These are phyloP conservation scores for Neoscelio sp. DNA, from an alignment of 2,888 invertebrate species.

Conservation along the genomic window DNA sequence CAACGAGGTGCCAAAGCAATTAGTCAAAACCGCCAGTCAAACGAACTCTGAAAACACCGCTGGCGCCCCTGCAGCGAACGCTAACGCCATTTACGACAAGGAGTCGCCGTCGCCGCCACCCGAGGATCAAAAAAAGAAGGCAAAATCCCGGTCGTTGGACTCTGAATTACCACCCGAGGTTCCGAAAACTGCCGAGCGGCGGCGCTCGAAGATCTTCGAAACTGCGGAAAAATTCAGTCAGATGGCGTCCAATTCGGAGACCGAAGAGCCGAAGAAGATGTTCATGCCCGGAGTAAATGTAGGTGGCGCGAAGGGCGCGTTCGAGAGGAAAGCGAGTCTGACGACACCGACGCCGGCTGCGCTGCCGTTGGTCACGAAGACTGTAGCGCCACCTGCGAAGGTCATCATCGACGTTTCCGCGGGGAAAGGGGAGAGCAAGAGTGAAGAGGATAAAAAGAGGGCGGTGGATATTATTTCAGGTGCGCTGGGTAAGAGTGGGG, in stretches of 20 bases:
- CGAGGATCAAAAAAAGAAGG: neutral
- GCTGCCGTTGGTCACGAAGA: constrained; percentile 78
- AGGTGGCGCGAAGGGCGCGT: constrained; percentile 93
- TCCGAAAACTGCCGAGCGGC: constrained; percentile 85
- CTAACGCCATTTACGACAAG: no score
- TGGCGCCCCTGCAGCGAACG: constrained; percentile 4
- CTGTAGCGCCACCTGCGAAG: constrained; percentile 75
- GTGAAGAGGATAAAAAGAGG: constrained; percentile 78
- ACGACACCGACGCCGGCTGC: constrained; percentile 75
- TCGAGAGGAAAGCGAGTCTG: constrained; percentile 91
- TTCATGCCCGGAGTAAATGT: constrained; percentile 93
- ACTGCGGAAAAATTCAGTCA: constrained; percentile 89
- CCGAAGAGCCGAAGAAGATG: constrained; percentile 90
- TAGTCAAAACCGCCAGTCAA: constrained; percentile 16
- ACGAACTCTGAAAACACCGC: constrained; percentile 6
- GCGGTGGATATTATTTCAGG: constrained; percentile 80
- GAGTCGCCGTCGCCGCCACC: constrained; percentile 13
- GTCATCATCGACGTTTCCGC: constrained; percentile 79
- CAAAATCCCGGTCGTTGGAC: constrained; percentile 14
- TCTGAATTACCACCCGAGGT: constrained; percentile 64
- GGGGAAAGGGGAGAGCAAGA: constrained; percentile 71
- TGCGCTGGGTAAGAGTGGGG: constrained; percentile 77
- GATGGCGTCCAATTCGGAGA: constrained; percentile 74
- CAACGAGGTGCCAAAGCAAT: constrained; percentile 48
- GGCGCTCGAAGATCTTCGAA: constrained; percentile 88